Percentiles rank a stretch among this genome's conserved stretches.
Evolutionary conservation across 2,888 invertebrate genomes (phyloP).

Genomic region (Lasioglossum marginatum): DNA sequence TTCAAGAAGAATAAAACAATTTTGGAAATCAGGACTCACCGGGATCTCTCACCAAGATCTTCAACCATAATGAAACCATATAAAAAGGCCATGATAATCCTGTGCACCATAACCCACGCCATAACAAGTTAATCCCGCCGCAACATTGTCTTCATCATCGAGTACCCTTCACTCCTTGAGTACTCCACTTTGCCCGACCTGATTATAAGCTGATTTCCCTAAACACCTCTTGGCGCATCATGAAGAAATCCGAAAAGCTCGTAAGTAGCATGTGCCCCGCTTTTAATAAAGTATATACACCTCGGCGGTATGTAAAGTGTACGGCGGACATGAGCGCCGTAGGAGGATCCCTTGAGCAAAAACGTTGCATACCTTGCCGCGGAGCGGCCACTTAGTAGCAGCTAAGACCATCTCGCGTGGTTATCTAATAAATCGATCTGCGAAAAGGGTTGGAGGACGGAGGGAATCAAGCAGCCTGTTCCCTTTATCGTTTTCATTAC

Average conservation of each 20-base stretch:
- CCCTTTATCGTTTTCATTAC: conserved; percentile 50
- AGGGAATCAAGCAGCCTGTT: conserved; percentile 42
- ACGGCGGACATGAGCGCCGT: neutral
- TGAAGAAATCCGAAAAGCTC: neutral
- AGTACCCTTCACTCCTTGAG: no score
- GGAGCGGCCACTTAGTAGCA: conserved; percentile 21
- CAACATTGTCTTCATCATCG: neutral
- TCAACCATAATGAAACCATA: neutral
- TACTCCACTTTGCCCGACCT: neutral
- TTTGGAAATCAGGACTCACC: neutral
- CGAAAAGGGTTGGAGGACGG: neutral
- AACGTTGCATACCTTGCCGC: neutral
- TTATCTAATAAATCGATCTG: conserved; percentile 50
- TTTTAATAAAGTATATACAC: neutral
- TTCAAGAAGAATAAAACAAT: neutral
- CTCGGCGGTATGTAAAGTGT: neutral
- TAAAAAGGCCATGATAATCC: neutral
- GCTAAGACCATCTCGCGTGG: neutral
- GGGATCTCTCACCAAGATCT: neutral
- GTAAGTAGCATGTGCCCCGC: neutral
- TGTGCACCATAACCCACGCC: neutral
- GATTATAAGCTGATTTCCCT: conserved; percentile 5
- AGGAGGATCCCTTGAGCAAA: neutral
- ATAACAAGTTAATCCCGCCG: neutral
- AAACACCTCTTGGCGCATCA: neutral